Percentiles rank a stretch among this genome's conserved stretches.
These are phyloP conservation scores for Tribolium castaneum DNA, from an alignment of 1,140 invertebrate species.

Conservation along the genomic window DNA sequence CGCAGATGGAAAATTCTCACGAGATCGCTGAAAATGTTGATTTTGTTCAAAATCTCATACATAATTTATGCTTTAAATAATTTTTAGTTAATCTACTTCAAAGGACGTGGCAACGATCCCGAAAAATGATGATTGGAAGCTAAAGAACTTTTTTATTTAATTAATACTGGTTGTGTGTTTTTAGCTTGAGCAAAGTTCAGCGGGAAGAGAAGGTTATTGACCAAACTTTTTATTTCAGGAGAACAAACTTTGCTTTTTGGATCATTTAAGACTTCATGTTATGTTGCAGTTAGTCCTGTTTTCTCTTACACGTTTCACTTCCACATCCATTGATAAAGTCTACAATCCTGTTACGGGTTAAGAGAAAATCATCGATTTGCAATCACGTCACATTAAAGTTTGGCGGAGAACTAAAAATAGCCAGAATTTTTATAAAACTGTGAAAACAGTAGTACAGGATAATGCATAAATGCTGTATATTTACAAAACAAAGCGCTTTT, in stretches of 20 bases:
- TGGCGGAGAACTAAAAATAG: neutral
- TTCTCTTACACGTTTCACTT: neutral
- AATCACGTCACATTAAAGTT: neutral
- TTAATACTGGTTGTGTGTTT: neutral
- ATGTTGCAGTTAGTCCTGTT: neutral
- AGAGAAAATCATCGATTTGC: neutral
- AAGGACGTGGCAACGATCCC: too few species aligned
- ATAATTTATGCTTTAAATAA: neutral
- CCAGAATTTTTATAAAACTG: too few species aligned
- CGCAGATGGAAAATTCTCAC: neutral
- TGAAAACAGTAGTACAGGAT: too few species aligned
- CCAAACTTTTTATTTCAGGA: neutral
- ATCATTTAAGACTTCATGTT: neutral
- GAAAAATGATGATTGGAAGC: too few species aligned
- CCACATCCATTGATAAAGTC: neutral
- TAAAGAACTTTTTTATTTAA: neutral
- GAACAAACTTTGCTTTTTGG: neutral
- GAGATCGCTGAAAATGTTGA: neutral
- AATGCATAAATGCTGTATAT: too few species aligned
- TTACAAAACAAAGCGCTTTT: slow-evolving; percentile 16
- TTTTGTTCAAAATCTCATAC: neutral
- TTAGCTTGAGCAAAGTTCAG: neutral
- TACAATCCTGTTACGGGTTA: neutral
- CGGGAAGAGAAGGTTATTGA: neutral
- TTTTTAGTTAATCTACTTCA: neutral